Conservation (phyloP, 2,113 vertebrate genomes). For the Pterocles burchelli region DNA sequence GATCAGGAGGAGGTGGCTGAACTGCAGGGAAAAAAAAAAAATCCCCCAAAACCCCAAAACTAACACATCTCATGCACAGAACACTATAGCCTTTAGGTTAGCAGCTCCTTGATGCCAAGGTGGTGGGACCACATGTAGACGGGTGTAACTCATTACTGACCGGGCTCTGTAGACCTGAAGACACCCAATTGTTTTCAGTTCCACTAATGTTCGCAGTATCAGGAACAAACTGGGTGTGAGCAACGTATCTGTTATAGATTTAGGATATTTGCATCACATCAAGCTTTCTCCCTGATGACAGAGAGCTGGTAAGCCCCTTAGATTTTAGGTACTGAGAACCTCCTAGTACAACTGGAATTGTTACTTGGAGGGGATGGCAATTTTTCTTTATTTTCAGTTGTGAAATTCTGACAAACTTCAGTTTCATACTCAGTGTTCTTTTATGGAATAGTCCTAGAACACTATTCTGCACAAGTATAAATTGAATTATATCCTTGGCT, state of each 20-base stretch:
- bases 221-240: background rate
- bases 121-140: background rate
- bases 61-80: background rate
- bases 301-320: background rate
- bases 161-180: background rate
- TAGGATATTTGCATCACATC: background rate
- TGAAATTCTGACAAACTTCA: background rate
- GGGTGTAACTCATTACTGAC: background rate
- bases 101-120: background rate
- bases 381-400: background rate
- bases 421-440: background rate
- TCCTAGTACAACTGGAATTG: background rate
- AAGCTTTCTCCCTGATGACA: background rate
- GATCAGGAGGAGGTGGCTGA: background rate
- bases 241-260: background rate
- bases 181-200: background rate
- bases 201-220: background rate
- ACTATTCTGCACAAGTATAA: background rate
- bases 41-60: too few species aligned
- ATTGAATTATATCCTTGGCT: constrained; percentile 30
- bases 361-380: background rate
- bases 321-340: background rate
- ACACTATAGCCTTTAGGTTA: background rate
- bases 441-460: background rate
- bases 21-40: background rate